Percentiles rank a stretch among this genome's conserved stretches.
These are phyloP conservation scores for Bibio marci DNA, from an alignment of 2,888 invertebrate genomes.

Conservation along the genomic window DNA sequence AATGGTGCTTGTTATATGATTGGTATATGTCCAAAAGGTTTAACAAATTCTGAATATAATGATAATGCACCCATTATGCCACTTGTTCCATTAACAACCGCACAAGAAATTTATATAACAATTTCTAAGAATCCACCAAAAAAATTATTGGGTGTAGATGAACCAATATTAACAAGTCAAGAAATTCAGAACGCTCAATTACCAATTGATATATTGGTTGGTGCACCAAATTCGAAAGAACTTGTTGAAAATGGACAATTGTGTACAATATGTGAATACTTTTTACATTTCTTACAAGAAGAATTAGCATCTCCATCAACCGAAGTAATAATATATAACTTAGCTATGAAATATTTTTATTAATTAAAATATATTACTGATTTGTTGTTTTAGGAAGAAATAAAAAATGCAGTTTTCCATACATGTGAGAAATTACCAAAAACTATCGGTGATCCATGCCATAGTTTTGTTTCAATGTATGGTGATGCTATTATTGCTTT, in stretches of 20 bases:
- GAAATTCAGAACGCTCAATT: conserved; percentile 28
- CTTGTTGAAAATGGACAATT: conserved; percentile 28
- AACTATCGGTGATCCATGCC: conserved; percentile 44
- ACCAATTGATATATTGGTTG: conserved; percentile 33
- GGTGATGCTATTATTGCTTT: conserved; percentile 64
- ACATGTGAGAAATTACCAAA: conserved; percentile 52
- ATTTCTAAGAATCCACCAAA: conserved; percentile 12
- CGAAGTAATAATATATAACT: too few relatives aligned
- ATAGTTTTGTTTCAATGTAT: conserved; percentile 59
- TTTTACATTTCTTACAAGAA: conserved; percentile 62
- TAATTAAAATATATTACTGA: not conserved
- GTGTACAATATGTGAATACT: conserved; percentile 69
- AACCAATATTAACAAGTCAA: conserved; percentile 21
- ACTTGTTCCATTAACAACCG: conserved; percentile 35
- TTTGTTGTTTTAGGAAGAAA: conserved; percentile 35
- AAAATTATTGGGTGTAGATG: conserved; percentile 20
- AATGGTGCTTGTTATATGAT: conserved; percentile 51
- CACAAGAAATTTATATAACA: conserved; percentile 26
- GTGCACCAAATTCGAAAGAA: conserved; percentile 21
- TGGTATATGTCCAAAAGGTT: conserved; percentile 28
- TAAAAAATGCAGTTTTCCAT: conserved; percentile 46
- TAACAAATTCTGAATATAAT: not conserved
- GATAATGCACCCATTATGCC: conserved; percentile 37
- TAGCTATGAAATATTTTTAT: too few relatives aligned
- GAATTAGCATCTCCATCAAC: conserved; percentile 47